Conservation (phyloP, 1,140 invertebrate genomes). For the Drosophila kohkoa region DNA sequence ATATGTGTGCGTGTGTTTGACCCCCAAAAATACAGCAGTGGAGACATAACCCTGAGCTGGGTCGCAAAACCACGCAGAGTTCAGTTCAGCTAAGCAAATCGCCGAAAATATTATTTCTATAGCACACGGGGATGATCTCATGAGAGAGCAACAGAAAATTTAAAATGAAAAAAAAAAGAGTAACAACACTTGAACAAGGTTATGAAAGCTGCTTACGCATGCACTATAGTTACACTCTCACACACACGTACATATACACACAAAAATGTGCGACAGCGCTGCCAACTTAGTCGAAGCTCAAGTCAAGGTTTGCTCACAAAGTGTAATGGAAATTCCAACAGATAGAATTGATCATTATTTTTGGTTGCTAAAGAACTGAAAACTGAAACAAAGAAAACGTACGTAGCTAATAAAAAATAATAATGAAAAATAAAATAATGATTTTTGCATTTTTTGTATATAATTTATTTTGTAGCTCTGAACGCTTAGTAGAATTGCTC, state of each 20-base stretch:
- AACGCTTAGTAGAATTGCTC: conserved; percentile 37
- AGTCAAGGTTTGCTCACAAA: neutral
- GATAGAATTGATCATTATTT: neutral
- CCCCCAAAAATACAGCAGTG: conserved; percentile 57
- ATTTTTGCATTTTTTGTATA: conserved; percentile 9
- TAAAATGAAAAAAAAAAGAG: conserved; percentile 6
- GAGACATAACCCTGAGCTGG: conserved; percentile 44
- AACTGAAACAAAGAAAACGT: neutral
- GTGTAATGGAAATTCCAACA: neutral
- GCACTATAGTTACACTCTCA: conserved; percentile 3
- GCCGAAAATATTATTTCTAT: conserved; percentile 4
- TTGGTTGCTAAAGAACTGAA: neutral
- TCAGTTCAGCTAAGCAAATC: conserved; percentile 43
- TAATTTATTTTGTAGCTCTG: conserved; percentile 56
- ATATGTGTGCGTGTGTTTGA: conserved; percentile 50
- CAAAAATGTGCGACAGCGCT: neutral
- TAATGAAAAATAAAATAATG: neutral
- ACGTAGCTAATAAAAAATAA: neutral
- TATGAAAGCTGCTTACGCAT: conserved; percentile 19
- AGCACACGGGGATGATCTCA: conserved; percentile 33
- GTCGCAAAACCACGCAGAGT: conserved; percentile 32
- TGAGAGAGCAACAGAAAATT: neutral
- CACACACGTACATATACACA: neutral
- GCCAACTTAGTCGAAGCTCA: conserved; percentile 1
- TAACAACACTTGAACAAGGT: conserved; percentile 19